Base-by-base conservation (phyloP, 1,140 invertebrate genomes). In the Drosophila paulistorum region DNA sequence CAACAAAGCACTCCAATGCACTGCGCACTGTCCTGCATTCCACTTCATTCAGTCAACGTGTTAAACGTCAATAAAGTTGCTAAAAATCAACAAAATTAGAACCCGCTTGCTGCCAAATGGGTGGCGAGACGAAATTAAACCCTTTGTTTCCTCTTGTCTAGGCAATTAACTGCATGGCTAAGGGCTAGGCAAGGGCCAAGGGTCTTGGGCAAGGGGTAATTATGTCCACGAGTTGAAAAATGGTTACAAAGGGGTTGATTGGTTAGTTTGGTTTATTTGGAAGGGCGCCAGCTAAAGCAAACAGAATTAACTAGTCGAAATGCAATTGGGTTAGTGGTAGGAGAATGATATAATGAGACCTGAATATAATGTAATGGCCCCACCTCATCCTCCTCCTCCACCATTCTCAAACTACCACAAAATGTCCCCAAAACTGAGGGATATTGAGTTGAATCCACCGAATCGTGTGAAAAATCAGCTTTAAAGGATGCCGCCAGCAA, bases 21-120 rank as follows among this genome's bases (percentile, higher is more conserved):
- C 1, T 51, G 17, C 26, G 17, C 26, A 39, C 20, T 51, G 17
- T 9, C 14, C 14, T 45, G n/a, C 42, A 51, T 10, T 65, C 65
- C 39, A 41, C 70, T 66, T 26, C 71, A 72, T 45, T 62, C 68
- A 37, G 35, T 63, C 58, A 72, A 86, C 72, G 83, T 87, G 83
- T 83, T 86, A 86, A 86, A 87, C 76, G 83, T 86, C 83, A 87
- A 87, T 87, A 79, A 82, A 82, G 72, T 87, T 86, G 83, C 83
- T 75, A 86, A 86, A 51, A 87, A 87, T 86, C 82, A 87, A 82
- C 83, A 86, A 76, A 41, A 82, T 71, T 51, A 78, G 45, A 71
- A 35, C 79, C 83, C 83, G 83, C 83, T 83, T 70, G 72, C 79
- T 57, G 63, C 83, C 83, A 86, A 79, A 74, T 83, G 84, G 83